Evolutionary conservation across 1,140 invertebrate genomes (phyloP).

Genomic region (Tetramorium alpestre): DNA sequence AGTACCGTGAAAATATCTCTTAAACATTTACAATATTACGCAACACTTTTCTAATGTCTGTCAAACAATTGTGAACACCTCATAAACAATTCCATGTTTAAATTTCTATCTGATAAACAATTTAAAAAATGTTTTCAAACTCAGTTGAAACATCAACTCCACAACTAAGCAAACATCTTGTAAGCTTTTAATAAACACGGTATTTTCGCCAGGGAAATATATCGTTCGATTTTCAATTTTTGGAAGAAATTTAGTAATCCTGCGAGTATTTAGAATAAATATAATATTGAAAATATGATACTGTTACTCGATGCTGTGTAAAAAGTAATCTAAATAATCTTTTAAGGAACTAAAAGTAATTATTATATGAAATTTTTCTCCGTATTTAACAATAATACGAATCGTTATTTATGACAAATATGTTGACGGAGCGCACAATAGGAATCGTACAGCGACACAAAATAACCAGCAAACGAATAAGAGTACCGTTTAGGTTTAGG

Average conservation of each 20-base stretch:
- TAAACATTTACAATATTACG: too few species aligned
- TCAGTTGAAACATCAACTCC: too few species aligned
- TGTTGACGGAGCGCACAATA: not conserved
- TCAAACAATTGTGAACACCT: too few species aligned
- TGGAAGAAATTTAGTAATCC: not conserved
- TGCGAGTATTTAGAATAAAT: not conserved
- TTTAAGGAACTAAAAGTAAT: not conserved
- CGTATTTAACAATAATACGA: not conserved
- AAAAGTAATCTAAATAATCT: not conserved
- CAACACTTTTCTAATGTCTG: too few species aligned
- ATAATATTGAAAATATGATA: not conserved
- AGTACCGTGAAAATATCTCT: too few species aligned
- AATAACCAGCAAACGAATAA: not conserved
- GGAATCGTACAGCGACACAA: not conserved
- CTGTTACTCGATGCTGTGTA: not conserved
- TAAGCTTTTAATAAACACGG: too few species aligned
- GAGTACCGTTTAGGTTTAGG: constrained; percentile 18
- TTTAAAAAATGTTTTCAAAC: too few species aligned
- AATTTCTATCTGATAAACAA: too few species aligned
- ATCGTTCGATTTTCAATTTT: not conserved
- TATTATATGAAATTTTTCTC: not conserved
- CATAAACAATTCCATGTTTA: too few species aligned
- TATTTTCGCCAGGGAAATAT: too few species aligned
- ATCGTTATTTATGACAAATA: not conserved
- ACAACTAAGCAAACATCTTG: too few species aligned